Percentiles rank a stretch among this genome's conserved stretches.
phyloP scores from a whole-genome alignment of 2,888 invertebrate genomes.

The Willowsia nigromaculata region DNA sequence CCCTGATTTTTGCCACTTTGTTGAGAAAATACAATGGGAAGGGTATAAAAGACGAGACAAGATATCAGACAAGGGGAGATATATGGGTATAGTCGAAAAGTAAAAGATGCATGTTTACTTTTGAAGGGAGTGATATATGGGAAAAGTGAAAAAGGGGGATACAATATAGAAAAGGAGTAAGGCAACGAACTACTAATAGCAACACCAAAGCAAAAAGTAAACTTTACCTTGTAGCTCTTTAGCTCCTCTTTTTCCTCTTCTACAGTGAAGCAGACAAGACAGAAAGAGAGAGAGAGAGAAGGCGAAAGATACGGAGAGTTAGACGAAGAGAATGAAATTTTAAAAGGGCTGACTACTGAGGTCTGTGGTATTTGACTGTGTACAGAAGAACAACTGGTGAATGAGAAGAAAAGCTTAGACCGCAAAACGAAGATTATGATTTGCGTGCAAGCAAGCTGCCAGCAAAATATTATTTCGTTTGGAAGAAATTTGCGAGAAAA shows the following conservation, averaged over 20 bases:
- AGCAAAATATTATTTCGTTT: background rate
- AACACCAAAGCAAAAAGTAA: background rate
- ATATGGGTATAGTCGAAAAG: background rate
- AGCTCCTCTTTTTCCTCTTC: background rate
- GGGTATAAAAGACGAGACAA: background rate
- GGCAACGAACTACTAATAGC: background rate
- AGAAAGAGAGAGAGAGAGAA: background rate
- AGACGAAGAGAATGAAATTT: background rate
- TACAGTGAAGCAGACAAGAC: no score
- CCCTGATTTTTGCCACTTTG: background rate
- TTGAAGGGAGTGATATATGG: conserved; percentile 7
- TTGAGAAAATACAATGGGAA: background rate
- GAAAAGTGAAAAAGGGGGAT: background rate
- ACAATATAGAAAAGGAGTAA: background rate
- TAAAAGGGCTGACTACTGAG: background rate
- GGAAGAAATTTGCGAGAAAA: background rate
- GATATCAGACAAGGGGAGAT: background rate
- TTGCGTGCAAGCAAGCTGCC: background rate
- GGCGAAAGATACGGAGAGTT: no score
- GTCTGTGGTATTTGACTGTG: conserved; percentile 3
- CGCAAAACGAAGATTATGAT: conserved; percentile 23
- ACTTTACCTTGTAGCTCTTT: background rate
- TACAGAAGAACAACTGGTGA: background rate
- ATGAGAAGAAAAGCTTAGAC: conserved; percentile 18
- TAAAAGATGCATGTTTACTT: conserved; percentile 3